Percentiles rank a stretch among this genome's conserved stretches.
phyloP scores from a whole-genome alignment of 2,888 invertebrate species.

The Epinotia demarniana region DNA sequence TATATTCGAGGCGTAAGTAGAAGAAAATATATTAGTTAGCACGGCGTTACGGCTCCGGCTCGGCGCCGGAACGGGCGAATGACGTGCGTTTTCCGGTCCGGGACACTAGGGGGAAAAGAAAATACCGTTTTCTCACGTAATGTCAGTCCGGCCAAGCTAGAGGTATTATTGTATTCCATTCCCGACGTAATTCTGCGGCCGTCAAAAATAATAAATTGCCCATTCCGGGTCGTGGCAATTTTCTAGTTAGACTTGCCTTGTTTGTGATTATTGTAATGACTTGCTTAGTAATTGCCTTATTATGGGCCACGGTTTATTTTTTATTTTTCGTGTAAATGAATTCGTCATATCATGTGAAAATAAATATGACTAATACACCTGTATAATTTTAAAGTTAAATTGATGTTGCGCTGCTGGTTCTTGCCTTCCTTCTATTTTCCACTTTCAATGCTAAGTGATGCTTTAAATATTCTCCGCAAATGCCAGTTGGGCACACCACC shows the following conservation, averaged over 20 bases:
- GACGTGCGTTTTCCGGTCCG: conserved; percentile 44
- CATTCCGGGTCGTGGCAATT: conserved; percentile 40
- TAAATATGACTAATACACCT: not conserved
- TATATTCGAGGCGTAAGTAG: conserved; percentile 34
- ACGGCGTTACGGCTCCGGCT: conserved; percentile 35
- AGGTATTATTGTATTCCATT: conserved; percentile 44
- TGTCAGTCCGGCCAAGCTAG: conserved; percentile 43
- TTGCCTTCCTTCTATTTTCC: not conserved
- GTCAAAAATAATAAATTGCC: conserved; percentile 46
- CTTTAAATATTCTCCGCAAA: too few species aligned
- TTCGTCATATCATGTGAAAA: too few species aligned
- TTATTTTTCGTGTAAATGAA: not conserved
- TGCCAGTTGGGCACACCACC: too few species aligned
- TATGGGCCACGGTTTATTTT: not conserved
- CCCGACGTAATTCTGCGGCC: conserved; percentile 44
- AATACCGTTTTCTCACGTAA: conserved; percentile 44
- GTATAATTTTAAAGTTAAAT: not conserved
- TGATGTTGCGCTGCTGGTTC: not conserved
- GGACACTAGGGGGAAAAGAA: conserved; percentile 41
- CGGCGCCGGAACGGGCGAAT: conserved; percentile 41
- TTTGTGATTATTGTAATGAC: conserved; percentile 44
- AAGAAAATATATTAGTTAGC: conserved; percentile 43
- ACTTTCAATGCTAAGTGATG: too few species aligned
- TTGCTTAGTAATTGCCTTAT: conserved; percentile 24
- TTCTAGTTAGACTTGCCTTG: conserved; percentile 43